These are phyloP conservation scores for Drosophila testacea DNA, from an alignment of 2,888 invertebrate genomes.

Conservation along the genomic window DNA sequence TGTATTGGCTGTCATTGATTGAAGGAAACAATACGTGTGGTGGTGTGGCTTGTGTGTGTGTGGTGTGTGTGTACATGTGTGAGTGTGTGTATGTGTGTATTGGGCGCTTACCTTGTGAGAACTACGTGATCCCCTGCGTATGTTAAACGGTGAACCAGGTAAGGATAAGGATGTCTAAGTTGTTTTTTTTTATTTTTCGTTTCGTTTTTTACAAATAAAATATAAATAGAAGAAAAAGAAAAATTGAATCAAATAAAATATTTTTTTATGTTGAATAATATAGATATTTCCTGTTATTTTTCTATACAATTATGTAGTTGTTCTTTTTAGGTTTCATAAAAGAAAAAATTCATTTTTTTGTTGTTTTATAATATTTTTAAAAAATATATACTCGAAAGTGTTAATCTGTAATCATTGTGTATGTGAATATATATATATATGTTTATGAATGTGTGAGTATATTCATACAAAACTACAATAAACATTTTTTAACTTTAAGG, in stretches of 20 bases:
- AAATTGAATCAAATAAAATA: constrained; percentile 80
- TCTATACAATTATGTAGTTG: constrained; percentile 36
- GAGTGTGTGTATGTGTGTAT: constrained; percentile 38
- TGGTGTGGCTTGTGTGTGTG: constrained; percentile 12
- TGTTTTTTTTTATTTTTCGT: constrained; percentile 51
- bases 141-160: constrained; percentile 98
- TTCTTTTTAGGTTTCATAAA: constrained; percentile 14
- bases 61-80: constrained; percentile 16
- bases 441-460: constrained; percentile 23
- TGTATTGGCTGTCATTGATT: constrained; percentile 57
- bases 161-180: constrained; percentile 96
- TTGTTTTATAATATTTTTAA: constrained; percentile 6
- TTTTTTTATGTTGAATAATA: constrained; percentile 53
- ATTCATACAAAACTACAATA: constrained; percentile 16
- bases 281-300: constrained; percentile 25
- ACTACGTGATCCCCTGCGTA: constrained; percentile 94
- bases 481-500: constrained; percentile 3
- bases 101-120: constrained; percentile 89
- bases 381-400: constrained; percentile 36
- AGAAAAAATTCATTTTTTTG: constrained; percentile 22
- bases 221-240: constrained; percentile 74
- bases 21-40: constrained; percentile 36
- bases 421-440: constrained; percentile 28
- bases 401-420: constrained; percentile 18
- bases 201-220: constrained; percentile 64